Evolutionary conservation across 2,113 vertebrate genomes (phyloP).

Genomic region (Centrocercus urophasianus): DNA sequence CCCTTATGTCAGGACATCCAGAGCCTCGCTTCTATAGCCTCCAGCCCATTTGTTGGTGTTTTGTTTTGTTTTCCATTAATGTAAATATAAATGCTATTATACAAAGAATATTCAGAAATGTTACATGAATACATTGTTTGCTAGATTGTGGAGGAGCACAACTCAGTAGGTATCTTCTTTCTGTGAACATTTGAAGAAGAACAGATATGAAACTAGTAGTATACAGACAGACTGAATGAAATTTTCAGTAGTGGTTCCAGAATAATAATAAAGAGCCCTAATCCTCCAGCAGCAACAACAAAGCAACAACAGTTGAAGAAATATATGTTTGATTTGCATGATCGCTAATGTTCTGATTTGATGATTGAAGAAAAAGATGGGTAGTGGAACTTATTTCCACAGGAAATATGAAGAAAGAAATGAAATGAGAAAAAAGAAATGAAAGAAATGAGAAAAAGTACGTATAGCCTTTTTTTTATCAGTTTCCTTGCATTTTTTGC

Average conservation of each 20-base stretch:
- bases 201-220: background rate
- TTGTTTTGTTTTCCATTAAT: background rate
- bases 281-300: background rate
- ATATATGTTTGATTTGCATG: background rate
- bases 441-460: background rate
- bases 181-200: background rate
- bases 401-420: background rate
- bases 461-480: background rate
- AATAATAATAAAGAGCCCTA: background rate
- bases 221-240: background rate
- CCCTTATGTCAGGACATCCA: background rate
- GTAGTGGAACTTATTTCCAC: background rate
- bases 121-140: background rate
- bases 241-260: background rate
- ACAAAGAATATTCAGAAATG: background rate
- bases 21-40: background rate
- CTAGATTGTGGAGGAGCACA: background rate
- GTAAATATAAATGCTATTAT: background rate
- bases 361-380: background rate
- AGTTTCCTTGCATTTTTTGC: background rate
- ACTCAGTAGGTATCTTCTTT: background rate
- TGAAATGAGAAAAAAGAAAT: background rate
- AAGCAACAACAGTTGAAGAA: background rate
- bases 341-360: background rate
- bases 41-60: background rate